phyloP scores from a whole-genome alignment of 2,888 invertebrate species.

The Rutpela maculata region DNA sequence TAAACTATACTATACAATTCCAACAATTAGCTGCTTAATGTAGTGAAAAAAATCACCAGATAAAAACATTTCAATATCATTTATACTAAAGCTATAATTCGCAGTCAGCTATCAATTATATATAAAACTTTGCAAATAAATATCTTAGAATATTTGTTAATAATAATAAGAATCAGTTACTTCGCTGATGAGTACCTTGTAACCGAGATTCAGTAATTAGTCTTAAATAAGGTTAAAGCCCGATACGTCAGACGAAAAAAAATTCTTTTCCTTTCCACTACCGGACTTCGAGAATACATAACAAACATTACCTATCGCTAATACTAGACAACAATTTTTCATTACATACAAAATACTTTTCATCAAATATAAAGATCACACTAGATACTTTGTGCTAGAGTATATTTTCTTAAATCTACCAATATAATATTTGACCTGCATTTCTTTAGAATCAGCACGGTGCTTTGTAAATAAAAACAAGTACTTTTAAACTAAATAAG shows the following conservation, averaged over 20 bases:
- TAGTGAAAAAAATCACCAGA: slow-evolving; percentile 57
- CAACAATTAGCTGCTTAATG: slow-evolving; percentile 69
- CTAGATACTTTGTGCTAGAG: slow-evolving; percentile 56
- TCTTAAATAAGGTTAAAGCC: slow-evolving; percentile 51
- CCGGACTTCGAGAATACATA: slow-evolving; percentile 38
- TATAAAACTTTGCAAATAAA: slow-evolving; percentile 51
- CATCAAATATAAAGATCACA: slow-evolving; percentile 62
- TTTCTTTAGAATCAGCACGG: slow-evolving; percentile 38
- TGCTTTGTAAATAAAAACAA: slow-evolving; percentile 34
- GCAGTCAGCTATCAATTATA: slow-evolving; percentile 51
- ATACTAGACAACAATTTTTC: slow-evolving; percentile 59
- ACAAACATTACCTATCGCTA: slow-evolving; percentile 46
- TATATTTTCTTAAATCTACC: slow-evolving; percentile 45
- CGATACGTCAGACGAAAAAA: slow-evolving; percentile 42
- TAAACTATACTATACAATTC: slow-evolving; percentile 71
- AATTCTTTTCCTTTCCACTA: slow-evolving; percentile 40
- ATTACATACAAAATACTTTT: slow-evolving; percentile 64
- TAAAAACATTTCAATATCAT: slow-evolving; percentile 55
- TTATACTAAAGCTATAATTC: slow-evolving; percentile 50
- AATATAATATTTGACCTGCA: slow-evolving; percentile 35
- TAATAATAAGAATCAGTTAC: slow-evolving; percentile 51
- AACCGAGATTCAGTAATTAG: slow-evolving; percentile 60
- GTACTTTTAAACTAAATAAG: slow-evolving; percentile 20
- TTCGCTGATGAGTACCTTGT: slow-evolving; percentile 57
- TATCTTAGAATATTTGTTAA: slow-evolving; percentile 49